Conservation (phyloP, 2,113 vertebrate genomes). For the Chrysochloris asiatica region DNA sequence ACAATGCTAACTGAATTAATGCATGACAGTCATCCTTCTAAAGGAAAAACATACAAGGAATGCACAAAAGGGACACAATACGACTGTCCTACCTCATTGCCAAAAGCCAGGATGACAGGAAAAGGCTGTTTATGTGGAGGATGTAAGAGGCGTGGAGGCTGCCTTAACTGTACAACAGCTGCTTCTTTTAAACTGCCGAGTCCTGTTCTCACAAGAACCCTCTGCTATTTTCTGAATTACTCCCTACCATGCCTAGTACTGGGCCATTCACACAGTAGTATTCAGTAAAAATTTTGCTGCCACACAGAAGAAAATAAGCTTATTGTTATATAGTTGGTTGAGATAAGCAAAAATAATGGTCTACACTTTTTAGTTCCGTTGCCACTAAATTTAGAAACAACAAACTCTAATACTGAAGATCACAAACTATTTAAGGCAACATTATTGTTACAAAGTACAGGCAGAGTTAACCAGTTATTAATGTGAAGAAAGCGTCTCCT, state of each 20-base stretch:
- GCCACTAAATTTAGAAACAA: neutral
- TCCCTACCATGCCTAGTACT: neutral
- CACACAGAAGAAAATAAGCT: neutral
- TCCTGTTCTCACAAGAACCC: neutral
- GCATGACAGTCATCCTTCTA: rapidly evolving
- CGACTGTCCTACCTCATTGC: too few species aligned
- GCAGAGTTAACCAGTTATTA: neutral
- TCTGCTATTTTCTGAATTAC: neutral
- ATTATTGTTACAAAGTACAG: neutral
- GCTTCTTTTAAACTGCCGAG: neutral
- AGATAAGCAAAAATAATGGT: neutral
- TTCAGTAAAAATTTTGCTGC: neutral
- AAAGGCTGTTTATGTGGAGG: neutral
- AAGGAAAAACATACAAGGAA: rapidly evolving
- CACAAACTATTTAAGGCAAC: neutral
- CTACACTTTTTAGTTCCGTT: neutral
- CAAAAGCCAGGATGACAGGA: neutral
- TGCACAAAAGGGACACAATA: neutral
- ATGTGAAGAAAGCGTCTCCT: neutral
- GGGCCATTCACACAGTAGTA: neutral
- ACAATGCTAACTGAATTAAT: too few species aligned
- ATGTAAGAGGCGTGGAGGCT: too few species aligned
- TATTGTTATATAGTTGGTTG: too few species aligned
- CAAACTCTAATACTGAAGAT: rapidly evolving
- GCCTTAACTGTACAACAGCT: neutral